Conservation (phyloP, 2,797 vertebrate genomes). For the Lophius americanus region DNA sequence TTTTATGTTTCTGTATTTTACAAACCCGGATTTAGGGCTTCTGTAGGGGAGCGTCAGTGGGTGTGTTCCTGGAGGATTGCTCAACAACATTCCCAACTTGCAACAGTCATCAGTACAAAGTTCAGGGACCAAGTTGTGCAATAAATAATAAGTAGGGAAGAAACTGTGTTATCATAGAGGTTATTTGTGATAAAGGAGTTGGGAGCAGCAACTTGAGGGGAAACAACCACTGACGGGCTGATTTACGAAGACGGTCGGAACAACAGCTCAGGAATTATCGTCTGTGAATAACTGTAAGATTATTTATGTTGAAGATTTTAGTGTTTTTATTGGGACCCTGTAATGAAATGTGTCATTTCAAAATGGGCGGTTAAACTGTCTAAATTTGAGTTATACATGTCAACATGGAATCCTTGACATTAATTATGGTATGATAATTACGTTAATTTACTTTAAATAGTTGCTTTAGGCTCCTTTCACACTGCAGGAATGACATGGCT, state of each 20-base stretch:
- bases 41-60: constrained; percentile 17
- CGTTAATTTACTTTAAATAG: background rate
- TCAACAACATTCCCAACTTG: constrained; percentile 55
- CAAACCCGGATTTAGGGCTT: background rate
- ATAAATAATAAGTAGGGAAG: constrained; percentile 12
- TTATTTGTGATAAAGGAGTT: background rate
- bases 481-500: too few relatives aligned
- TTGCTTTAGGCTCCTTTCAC: too few relatives aligned
- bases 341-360: background rate
- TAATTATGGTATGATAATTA: background rate
- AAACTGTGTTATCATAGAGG: background rate
- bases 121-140: constrained; percentile 69
- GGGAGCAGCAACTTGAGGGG: constrained; percentile 1
- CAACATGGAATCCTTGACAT: background rate
- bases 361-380: background rate
- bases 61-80: constrained; percentile 48
- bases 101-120: constrained; percentile 72
- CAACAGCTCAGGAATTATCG: constrained; percentile 1
- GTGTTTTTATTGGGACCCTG: background rate
- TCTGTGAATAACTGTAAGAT: constrained; percentile 12
- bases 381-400: background rate
- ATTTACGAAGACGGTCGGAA: constrained; percentile 1
- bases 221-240: background rate
- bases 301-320: background rate
- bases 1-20: too few relatives aligned